Base-by-base conservation (phyloP, 2,113 vertebrate species). In the Stomatorhinus ivindoensis region DNA sequence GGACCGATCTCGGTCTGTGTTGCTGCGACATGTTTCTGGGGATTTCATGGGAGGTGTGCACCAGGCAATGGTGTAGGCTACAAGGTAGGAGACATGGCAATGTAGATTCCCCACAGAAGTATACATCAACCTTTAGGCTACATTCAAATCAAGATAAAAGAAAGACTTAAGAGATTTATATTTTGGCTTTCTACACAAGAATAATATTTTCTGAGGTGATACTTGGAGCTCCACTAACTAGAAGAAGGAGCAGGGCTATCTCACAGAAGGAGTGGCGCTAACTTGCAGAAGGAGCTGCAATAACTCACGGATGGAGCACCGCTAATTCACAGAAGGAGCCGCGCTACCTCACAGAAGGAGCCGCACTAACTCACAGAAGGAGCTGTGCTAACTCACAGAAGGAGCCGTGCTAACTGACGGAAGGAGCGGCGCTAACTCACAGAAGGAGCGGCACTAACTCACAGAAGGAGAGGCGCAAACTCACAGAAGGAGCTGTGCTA, bases 371-470 rank as follows among this genome's bases (percentile, higher is more conserved):
- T 55, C 1, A 17, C 1, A 4, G 53, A 55, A 5, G 19, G 53
- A 55, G 53, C 17, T 6, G 0, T 0, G 55, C 21, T 9, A 61
- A 61, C 0, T 61, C 2, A 5, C 51, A 24, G 21, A 58, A 6
- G 21, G 1, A 58, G 21, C 53, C 4, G 21, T 0, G 1, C 53
- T 7, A 55, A 55, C 53, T 55, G 0, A 4, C 19, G 6, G 53
- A 55, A 55, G 19, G 53, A 55, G 53, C 4, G 0, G 4, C 3
- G 24, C 6, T 24, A 58, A 58, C 55, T 58, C 21, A 4, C 51
- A 19, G 51, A 53, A 98, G 96, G 96, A 97, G 97, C 96, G 95
- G 92, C 93, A 2, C 1, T 58, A 58, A 58, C 55, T n/a, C n/a
- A n/a, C n/a, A n/a, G n/a, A n/a, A n/a, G n/a, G n/a, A n/a, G n/a